phyloP scores from a whole-genome alignment of 92 coral and sea anemone genomes.

The Heteractis magnifica region DNA sequence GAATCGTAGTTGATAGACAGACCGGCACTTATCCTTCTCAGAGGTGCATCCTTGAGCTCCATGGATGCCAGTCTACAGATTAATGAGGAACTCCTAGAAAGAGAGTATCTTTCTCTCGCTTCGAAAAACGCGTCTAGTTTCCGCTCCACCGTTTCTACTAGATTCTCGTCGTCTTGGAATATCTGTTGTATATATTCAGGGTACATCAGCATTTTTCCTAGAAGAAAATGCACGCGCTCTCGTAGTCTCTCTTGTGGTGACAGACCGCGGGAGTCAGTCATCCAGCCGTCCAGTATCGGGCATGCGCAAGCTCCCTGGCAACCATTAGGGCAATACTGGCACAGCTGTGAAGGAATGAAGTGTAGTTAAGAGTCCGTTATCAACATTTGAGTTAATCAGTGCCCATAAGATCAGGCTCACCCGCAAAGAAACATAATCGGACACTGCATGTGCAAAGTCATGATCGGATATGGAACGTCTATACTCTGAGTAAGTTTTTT shows the following conservation, averaged over 20 bases:
- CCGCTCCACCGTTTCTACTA: neutral
- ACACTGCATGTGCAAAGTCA: too few species aligned
- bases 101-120: neutral
- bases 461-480: too few species aligned
- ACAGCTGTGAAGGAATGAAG: neutral
- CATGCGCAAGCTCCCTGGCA: constrained; percentile 84
- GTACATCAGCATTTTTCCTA: neutral
- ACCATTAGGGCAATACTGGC: constrained; percentile 61
- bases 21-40: too few species aligned
- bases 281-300: constrained; percentile 45
- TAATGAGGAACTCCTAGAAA: too few species aligned
- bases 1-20: too few species aligned
- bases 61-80: too few species aligned
- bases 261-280: neutral
- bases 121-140: neutral
- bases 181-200: constrained; percentile 1
- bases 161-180: constrained; percentile 3
- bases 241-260: neutral
- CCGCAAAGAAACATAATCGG: too few species aligned
- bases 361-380: too few species aligned
- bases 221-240: neutral
- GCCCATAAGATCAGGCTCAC: too few species aligned
- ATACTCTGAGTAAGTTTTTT: too few species aligned
- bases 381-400: too few species aligned
- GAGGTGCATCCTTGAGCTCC: too few species aligned